phyloP scores from a whole-genome alignment of 2,797 vertebrate genomes.

The Cynopterus sphinx region DNA sequence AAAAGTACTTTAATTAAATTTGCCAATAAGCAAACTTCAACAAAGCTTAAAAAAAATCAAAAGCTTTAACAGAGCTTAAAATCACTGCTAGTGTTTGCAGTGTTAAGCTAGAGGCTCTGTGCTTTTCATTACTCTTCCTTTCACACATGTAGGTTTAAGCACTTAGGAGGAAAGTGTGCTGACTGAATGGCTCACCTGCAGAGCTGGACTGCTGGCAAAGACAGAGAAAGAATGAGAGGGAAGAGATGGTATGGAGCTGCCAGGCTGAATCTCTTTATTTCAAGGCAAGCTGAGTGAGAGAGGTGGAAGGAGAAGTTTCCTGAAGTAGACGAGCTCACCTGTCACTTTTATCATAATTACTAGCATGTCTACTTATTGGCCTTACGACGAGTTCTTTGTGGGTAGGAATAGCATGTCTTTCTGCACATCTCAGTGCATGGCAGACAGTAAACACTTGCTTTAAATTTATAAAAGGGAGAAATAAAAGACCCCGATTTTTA shows the following conservation, averaged over 20 bases:
- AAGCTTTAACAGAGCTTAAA: background rate
- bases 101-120: background rate
- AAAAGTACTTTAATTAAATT: background rate
- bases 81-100: background rate
- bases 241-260: background rate
- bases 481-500: background rate
- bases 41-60: background rate
- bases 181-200: background rate
- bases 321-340: too few relatives aligned
- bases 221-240: background rate
- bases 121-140: background rate
- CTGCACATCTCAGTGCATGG: background rate
- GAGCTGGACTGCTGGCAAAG: background rate
- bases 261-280: background rate
- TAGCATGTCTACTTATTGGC: background rate
- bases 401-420: background rate
- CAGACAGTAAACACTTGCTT: background rate
- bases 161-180: background rate
- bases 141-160: background rate
- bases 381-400: background rate
- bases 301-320: background rate
- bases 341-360: background rate
- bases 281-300: background rate
- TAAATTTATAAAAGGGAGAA: background rate
- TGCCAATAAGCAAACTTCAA: background rate